phyloP scores from a whole-genome alignment of 2,113 vertebrate species.

The Toxostoma redivivum region DNA sequence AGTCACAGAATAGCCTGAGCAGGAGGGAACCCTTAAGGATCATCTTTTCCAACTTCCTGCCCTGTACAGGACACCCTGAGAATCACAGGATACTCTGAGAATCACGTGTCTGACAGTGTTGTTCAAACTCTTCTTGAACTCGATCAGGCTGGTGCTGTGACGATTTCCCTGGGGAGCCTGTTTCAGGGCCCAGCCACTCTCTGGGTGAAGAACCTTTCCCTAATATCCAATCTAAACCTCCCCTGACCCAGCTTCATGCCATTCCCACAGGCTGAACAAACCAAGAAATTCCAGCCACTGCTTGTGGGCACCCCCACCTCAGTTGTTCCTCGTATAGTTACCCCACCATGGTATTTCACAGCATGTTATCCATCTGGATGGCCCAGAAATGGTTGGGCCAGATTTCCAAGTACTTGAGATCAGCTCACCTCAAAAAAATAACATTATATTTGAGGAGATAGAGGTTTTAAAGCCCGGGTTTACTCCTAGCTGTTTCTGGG shows the following conservation, averaged over 20 bases:
- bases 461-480: neutral
- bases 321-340: rapidly evolving
- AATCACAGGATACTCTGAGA: neutral
- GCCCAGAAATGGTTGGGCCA: neutral
- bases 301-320: neutral
- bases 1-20: neutral
- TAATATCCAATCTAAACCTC: neutral
- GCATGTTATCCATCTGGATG: neutral
- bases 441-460: neutral
- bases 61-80: neutral
- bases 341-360: neutral
- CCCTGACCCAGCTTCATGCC: neutral
- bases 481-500: neutral
- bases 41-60: neutral
- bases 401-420: neutral
- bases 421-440: neutral
- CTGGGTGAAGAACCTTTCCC: neutral
- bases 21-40: neutral
- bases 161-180: neutral
- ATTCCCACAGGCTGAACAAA: neutral
- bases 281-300: neutral
- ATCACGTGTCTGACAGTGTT: no score
- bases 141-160: neutral
- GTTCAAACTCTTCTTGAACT: neutral
- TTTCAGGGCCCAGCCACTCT: neutral